phyloP scores from a whole-genome alignment of 2,888 invertebrate genomes.

The Leucania comma region DNA sequence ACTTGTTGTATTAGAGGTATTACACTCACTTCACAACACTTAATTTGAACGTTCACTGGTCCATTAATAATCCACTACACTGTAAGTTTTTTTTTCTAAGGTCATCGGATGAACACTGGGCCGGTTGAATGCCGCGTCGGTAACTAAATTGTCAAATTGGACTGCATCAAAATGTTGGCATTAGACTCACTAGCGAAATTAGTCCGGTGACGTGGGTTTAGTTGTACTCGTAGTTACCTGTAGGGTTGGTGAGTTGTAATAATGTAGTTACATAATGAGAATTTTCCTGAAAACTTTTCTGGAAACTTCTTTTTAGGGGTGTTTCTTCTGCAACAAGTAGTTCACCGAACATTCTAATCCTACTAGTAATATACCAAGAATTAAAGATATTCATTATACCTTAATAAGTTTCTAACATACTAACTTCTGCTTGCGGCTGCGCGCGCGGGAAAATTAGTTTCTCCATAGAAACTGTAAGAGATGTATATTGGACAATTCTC shows the following conservation, averaged over 20 bases:
- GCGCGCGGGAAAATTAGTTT: no score
- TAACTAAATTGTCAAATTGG: constrained; percentile 85
- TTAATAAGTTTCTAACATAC: no score
- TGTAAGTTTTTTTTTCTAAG: constrained; percentile 53
- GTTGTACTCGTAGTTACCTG: constrained; percentile 60
- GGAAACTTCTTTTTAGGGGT: constrained; percentile 8
- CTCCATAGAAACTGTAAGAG: no score
- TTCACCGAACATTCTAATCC: neutral
- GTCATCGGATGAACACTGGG: constrained; percentile 62
- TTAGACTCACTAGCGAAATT: constrained; percentile 75
- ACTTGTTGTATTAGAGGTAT: constrained; percentile 57
- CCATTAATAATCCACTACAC: constrained; percentile 52
- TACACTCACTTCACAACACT: constrained; percentile 66
- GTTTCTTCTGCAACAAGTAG: no score
- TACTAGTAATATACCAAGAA: neutral
- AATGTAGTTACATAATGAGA: constrained; percentile 37
- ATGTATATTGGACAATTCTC: no score
- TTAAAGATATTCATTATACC: no score
- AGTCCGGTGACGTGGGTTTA: constrained; percentile 77
- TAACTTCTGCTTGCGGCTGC: no score
- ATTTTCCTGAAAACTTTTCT: constrained; percentile 21
- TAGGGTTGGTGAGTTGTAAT: constrained; percentile 65
- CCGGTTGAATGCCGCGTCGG: constrained; percentile 76
- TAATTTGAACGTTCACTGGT: constrained; percentile 49
- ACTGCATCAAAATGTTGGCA: constrained; percentile 85